Base-by-base conservation (phyloP, 2,113 vertebrate genomes). In the Montifringilla adamsi region DNA sequence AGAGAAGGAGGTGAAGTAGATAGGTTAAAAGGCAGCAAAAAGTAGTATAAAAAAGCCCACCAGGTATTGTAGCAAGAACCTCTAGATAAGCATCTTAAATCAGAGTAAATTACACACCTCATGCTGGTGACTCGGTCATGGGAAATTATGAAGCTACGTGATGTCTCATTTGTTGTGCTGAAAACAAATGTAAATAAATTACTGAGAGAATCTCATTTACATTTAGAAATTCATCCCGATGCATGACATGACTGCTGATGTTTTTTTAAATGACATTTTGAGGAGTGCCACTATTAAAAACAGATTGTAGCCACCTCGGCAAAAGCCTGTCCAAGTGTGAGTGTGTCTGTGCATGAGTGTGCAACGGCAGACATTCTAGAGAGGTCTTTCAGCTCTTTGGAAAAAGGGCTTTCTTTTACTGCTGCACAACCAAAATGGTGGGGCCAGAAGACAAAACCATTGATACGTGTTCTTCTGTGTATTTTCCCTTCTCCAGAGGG, bases 161-260 rank as follows among this genome's bases (percentile, higher is more conserved):
- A 98, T 97, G 98, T 98, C 97, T 98, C 98, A 98, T 98, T 98
- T 98, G 98, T 98, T 98, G 97, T 98, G 97, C 97, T 98, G 97
- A 97, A 98, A 98, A 98, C 98, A 98, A 98, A 98, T 98, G 97
- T 98, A 98, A 98, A 98, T 98, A 98, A 98, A 98, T 98, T 98
- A 98, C 97, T 97, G 97, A 87, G 96, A 97, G 97, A 97, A 98
- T 96, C 97, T 98, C 97, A 98, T 98, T 98, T 98, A 97, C 98
- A 98, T 98, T 97, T 97, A 98, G 97, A 98, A 98, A 98, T 97
- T 97, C 96, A 97, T 97, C 98, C 96, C 74, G 43, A 96, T 88
- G 93, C 98, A 98, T 98, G 98, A 97, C 97, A 97, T 77, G 97
- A 98, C 97, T 98, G 87, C 97, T 95, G 74, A 98, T 98, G 93